Evolutionary conservation across 2,797 vertebrate species (phyloP), one percentile per base, ranked within the genome.

Genomic region (Propithecus perrieri): DNA sequence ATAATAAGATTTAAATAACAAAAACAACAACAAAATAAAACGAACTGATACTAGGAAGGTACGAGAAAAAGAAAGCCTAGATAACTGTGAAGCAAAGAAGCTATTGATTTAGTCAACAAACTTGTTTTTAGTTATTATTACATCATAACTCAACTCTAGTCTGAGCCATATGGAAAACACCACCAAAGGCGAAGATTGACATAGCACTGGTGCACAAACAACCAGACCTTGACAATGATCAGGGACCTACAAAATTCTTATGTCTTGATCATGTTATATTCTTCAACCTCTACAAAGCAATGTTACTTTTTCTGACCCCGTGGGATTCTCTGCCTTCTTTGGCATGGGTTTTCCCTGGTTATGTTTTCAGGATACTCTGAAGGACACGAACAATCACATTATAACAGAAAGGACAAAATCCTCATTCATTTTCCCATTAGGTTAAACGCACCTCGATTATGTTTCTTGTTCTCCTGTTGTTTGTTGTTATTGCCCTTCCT

Each of bases 281-380:
- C 26, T 26, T 78, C 28, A 71, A 43, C 41, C 33, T 81, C 71
- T 75, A 24, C 38, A 85, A 55, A 89, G 67, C 48, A 26, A 1
- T 63, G 26, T 3, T n/a, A 18, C 63, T 74, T 65, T 67, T 75
- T 43, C 63, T 79, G n/a, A 74, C 38, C 48, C 85, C 15, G 0
- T 79, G 94, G 94, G 94, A 96, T 91, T 89, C 80, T 74, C 83
- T 88, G 78, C 76, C 57, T 79, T 57, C 55, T 87, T 94, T 96
- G 89, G 76, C 93, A 57, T 67, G 92, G 92, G 4, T 84, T 96
- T 97, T 91, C 94, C 91, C 95, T 26, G 71, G 65, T 75, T 85
- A 28, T 93, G 85, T 97, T 96, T 96, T 95, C 98, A 98, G 97
- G 96, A 97, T 98, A 63, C 92, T 83, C 95, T 92, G 97, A 97